Conservation (phyloP, 2,888 invertebrate species). For the Drosophila rellima region DNA sequence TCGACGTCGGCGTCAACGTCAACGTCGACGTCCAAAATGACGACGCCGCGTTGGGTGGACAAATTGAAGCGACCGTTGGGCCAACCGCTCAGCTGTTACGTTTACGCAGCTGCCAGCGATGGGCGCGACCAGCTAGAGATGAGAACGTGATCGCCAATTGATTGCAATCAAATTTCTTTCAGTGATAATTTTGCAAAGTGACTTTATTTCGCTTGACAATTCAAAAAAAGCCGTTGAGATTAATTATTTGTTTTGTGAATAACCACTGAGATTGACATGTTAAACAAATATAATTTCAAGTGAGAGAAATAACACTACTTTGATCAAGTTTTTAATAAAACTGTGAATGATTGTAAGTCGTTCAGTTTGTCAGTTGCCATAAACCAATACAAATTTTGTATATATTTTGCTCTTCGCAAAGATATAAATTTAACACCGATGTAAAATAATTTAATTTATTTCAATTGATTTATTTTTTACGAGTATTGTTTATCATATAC, state of each 20-base stretch:
- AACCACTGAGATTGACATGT: background rate
- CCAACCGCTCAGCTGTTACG: conserved; percentile 47
- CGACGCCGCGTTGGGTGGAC: conserved; percentile 40
- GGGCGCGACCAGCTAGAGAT: conserved; percentile 30
- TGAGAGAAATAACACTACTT: background rate
- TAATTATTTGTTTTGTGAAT: background rate
- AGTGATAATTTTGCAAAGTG: background rate
- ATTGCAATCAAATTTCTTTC: background rate
- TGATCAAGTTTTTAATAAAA: background rate
- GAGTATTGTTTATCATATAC: too few relatives aligned
- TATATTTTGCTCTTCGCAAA: background rate
- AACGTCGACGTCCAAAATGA: conserved; percentile 30
- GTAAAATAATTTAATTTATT: background rate
- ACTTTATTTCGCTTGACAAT: background rate
- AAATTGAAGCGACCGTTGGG: conserved; percentile 47
- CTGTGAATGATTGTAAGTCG: background rate
- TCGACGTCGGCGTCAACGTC: conserved; percentile 8
- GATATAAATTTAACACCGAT: background rate
- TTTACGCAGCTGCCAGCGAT: conserved; percentile 34
- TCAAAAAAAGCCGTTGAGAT: background rate
- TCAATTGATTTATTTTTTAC: too few relatives aligned
- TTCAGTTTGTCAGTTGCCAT: too few relatives aligned
- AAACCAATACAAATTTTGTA: too few relatives aligned
- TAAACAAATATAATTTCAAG: background rate
- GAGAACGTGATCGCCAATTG: conserved; percentile 39